A percentile compares a stretch with the other conserved stretches of the same genome.
These are phyloP conservation scores for Sitobion miscanthi DNA, from an alignment of 1,140 invertebrate species.

Conservation along the genomic window DNA sequence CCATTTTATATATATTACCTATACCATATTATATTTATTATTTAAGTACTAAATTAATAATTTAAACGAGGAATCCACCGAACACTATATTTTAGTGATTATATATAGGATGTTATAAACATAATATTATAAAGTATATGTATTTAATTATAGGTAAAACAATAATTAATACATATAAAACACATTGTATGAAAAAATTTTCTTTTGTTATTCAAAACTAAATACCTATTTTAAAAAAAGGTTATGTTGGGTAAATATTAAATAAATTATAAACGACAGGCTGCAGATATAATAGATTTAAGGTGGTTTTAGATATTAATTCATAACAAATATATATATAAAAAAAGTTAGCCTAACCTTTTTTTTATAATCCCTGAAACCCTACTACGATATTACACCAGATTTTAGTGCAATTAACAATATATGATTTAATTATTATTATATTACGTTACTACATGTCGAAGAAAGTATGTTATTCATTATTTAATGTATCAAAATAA, in stretches of 20 bases:
- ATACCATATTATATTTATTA: constrained; percentile 5
- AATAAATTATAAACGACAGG: background rate
- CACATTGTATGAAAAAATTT: background rate
- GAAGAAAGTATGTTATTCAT: background rate
- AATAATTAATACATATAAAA: background rate
- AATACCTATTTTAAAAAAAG: no score
- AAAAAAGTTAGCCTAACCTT: no score
- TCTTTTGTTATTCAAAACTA: background rate
- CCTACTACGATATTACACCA: background rate
- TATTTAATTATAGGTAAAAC: background rate
- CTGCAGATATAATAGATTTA: background rate
- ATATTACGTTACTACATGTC: background rate
- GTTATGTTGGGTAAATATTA: background rate
- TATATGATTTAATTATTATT: background rate
- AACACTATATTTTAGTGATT: background rate
- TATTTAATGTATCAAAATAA: background rate
- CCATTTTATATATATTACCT: background rate
- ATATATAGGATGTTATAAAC: background rate
- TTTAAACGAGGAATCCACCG: constrained; percentile 31
- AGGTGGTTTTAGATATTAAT: background rate
- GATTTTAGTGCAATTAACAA: background rate
- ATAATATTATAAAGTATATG: background rate
- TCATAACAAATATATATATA: background rate
- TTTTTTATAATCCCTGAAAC: background rate
- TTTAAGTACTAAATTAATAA: background rate